These are phyloP conservation scores for Cryptocephalus primarius DNA, from an alignment of 2,888 invertebrate species.

Conservation along the genomic window DNA sequence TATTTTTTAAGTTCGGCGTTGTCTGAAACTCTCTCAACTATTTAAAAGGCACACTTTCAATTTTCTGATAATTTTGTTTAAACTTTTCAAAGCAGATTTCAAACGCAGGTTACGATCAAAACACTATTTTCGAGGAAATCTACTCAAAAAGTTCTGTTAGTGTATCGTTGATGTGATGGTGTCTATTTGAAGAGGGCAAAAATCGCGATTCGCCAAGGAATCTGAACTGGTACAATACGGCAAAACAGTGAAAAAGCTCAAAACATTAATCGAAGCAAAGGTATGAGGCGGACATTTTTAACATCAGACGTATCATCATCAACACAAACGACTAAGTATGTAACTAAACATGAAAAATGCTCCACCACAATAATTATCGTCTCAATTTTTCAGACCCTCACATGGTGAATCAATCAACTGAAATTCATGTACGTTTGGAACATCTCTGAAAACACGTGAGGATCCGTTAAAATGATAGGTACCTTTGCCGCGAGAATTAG, in stretches of 20 bases:
- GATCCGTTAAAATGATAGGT: slow-evolving; percentile 25
- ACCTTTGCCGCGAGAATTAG: slow-evolving; percentile 82
- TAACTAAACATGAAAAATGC: background rate
- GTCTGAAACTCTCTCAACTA: background rate
- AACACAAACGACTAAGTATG: slow-evolving; percentile 5
- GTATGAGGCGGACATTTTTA: too few species aligned
- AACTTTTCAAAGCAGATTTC: background rate
- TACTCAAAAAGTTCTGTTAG: background rate
- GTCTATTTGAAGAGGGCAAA: slow-evolving; percentile 1
- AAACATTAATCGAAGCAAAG: too few species aligned
- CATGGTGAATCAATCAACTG: too few species aligned
- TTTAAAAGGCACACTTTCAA: background rate
- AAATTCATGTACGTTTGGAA: too few species aligned
- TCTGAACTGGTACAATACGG: background rate
- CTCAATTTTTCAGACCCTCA: too few species aligned
- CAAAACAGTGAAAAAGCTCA: background rate
- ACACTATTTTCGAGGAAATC: background rate
- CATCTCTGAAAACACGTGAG: background rate
- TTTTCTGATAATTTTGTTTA: background rate
- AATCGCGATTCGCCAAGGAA: too few species aligned
- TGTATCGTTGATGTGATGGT: slow-evolving; percentile 5
- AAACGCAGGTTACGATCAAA: slow-evolving; percentile 19
- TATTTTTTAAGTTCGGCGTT: background rate
- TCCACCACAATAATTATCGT: too few species aligned
- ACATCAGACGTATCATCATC: slow-evolving; percentile 4